Evolutionary conservation across 2,797 vertebrate species (phyloP), one percentile per base, ranked within the genome.

Genomic region (Enteromius unitaeniatus): DNA sequence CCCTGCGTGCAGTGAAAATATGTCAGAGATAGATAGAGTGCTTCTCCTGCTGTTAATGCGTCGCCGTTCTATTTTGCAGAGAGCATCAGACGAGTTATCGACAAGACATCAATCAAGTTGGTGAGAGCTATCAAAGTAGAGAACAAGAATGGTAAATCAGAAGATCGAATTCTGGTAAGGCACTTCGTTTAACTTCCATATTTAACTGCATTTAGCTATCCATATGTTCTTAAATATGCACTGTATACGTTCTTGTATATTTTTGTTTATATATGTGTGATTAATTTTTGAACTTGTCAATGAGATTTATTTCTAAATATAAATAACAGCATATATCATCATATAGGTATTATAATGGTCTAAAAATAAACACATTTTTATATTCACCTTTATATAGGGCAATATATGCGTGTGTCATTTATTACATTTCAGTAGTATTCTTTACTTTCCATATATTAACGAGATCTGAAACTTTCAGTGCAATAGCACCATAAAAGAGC

Each of bases 111-210:
- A 73, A 89, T 96, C 90, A 96, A 96, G 90, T 95, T 96, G 79
- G 93, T 96, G 83, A 94, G 95, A 87, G 94, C 95, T 34, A 92
- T 97, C 92, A 97, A 96, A 90, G 93, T 96, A 84, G 97, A 97
- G 88, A 95, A 93, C 75, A 95, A 95, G 84, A 95, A 93, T 65
- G 95, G 96, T 90, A 97, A 96, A 86, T 95, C 94, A 1, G 97
- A 97, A 85, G 97, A 97, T 92, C 93, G 95, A 89, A 95, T 97
- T 82, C 92, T 97, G 95, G 97, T 97, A 88, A 96, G 96, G 86
- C 37, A 69, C 10, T 64, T 78, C 19, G 15, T 62, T 82, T 31
- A 47, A 34, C 49, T 40, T 13, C 2, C 53, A 23, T 23, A 11
- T 58, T 58, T 23, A 23, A 21, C 51, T 55, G 19, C 51, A 9